A percentile compares a stretch with the other conserved stretches of the same genome.
Evolutionary conservation across 2,888 invertebrate species (phyloP).

Genomic region (Myopa testacea): DNA sequence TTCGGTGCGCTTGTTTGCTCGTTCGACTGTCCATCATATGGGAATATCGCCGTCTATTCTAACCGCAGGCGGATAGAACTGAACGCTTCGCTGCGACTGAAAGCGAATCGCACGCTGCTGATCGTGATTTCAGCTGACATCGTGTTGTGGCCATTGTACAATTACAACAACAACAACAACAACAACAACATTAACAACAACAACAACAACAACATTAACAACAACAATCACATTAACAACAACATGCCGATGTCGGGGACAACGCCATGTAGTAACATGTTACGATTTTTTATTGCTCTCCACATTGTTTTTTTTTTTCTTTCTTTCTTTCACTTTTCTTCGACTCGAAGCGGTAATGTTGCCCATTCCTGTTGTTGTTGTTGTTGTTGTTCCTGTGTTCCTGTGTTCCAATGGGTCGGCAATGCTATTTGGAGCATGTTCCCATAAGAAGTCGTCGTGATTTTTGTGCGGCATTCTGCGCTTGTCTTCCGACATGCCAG

Average conservation of each 20-base stretch:
- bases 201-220: constrained; percentile 10
- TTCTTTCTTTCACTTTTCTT: constrained; percentile 18
- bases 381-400: not conserved
- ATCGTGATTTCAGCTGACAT: constrained; percentile 66
- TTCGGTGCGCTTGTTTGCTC: not conserved
- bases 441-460: constrained; percentile 31
- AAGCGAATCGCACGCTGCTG: constrained; percentile 44
- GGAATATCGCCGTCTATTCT: not conserved
- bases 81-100: constrained; percentile 6
- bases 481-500: constrained; percentile 25
- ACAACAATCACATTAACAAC: not conserved
- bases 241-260: not conserved
- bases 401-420: too few species aligned
- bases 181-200: not conserved
- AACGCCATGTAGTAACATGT: constrained; percentile 36
- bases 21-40: constrained; percentile 4
- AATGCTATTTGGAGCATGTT: constrained; percentile 24
- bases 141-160: constrained; percentile 52
- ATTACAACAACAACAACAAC: constrained; percentile 23
- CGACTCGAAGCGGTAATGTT: not conserved
- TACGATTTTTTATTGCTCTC: constrained; percentile 32
- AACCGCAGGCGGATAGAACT: not conserved
- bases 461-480: constrained; percentile 32
- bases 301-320: too few species aligned
- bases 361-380: constrained; percentile 17